Evolutionary conservation across 2,888 invertebrate genomes (phyloP).

Genomic region (Lucinisca nassula): DNA sequence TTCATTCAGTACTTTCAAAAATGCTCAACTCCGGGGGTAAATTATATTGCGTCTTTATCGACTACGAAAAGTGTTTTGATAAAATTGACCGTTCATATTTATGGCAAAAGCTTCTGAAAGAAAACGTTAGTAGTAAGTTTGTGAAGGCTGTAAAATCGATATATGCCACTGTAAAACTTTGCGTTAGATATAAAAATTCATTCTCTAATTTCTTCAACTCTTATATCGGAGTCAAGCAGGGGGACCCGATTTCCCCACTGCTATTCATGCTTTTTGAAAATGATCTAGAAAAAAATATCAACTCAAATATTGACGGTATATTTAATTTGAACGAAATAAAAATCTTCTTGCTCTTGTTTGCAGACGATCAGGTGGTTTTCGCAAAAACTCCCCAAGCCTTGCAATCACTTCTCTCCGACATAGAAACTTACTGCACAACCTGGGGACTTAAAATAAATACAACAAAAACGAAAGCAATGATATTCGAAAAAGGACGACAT

Average conservation of each 20-base stretch:
- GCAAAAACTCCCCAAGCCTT: not conserved
- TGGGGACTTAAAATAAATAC: not conserved
- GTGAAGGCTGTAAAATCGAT: slow-evolving; percentile 1
- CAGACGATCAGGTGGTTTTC: not conserved
- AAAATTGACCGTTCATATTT: not conserved
- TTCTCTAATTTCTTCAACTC: not conserved
- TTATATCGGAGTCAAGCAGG: not conserved
- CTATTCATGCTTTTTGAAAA: no score
- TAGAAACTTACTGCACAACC: not conserved
- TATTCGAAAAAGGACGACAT: not conserved
- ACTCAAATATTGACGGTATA: no score
- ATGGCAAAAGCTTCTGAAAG: slow-evolving; percentile 4
- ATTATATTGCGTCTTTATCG: slow-evolving; percentile 3
- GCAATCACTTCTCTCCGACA: no score
- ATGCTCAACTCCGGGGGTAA: not conserved
- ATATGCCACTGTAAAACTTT: not conserved
- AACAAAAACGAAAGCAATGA: not conserved
- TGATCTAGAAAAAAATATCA: no score
- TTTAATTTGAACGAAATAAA: not conserved
- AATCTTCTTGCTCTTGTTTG: not conserved
- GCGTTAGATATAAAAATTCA: not conserved
- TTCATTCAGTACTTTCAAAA: not conserved
- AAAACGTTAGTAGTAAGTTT: not conserved
- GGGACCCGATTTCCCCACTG: no score
- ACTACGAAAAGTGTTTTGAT: slow-evolving; percentile 4